Base-by-base conservation (phyloP, 1,140 invertebrate genomes). In the Scaptomyza montana region DNA sequence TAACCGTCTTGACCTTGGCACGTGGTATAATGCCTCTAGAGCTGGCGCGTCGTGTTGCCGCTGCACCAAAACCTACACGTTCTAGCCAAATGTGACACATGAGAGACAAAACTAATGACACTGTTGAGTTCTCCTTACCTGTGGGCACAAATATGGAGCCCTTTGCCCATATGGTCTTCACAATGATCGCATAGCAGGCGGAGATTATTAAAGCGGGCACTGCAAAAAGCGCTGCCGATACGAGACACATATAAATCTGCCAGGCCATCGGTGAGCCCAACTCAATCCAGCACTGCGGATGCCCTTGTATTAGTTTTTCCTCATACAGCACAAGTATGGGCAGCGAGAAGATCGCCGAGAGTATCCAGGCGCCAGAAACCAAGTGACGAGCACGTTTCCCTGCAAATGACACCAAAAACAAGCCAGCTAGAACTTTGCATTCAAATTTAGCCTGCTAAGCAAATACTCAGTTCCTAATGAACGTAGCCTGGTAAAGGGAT, bases 1-100 rank as follows among this genome's bases (percentile, higher is more conserved):
- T 99, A 47, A 98, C 96, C n/a, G 97, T 98, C 93, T 98, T 98
- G 72, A 99, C 97, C 93, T 98, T 98, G 7, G 98, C 98, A 78
- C 96, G 94, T 1, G 98, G 98, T 89, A 99, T 98, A 19, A 98
- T 94, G 28, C 98, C 97, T 65, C 97, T 93, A 0, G 96, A 96
- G 66, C 95, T 96, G 1, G 95, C 96, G 54, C 96, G 93, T 28
- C 96, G 86, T 8, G 93, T 93, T 71, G 95, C 94, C 8, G 80
- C 56, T 3, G 69, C 79, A 3, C 93, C 93, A 65, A 95, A 94
- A 6, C 92, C 87, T 57, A 79, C 82, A n/a, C 90, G 80, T 54
- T 91, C 87, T 86, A 68, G 43, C 13, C 62, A 36, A 53, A 19
- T 54, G n/a, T 5, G 19, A 36, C 19, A 46, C 49, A 64, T 53